Evolutionary conservation across 2,113 vertebrate genomes (phyloP), one percentile per base, ranked within the genome.

Genomic region (Sciurus niger): DNA sequence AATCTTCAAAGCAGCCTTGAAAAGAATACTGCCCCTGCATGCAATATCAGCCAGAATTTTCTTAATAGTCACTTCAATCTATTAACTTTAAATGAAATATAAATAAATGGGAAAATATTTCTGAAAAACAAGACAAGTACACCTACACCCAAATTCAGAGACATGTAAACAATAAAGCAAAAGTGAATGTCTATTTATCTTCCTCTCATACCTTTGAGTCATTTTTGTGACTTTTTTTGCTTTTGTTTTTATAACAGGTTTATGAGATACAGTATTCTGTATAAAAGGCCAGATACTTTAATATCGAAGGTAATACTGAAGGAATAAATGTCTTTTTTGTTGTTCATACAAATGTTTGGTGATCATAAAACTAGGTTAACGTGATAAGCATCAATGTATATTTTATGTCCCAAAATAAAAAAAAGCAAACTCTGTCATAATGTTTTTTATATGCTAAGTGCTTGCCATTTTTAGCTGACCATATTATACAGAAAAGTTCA

Each of bases 81-180:
- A 53, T 11, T 6, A 3, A 30, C 46, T 80, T 80, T 78, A 84
- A 77, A 91, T 78, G 43, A 93, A 89, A 89, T 74, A 60, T 16
- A 77, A 93, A 60, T 78, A 24, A 91, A 2, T 53, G 13, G 16
- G 32, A 83, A 94, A 94, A 51, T 3, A 55, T 28, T 55, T 46
- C 70, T 88, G 10, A 76, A 84, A 93, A 73, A 40, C 6, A 70
- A 80, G 30, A 37, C 20, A 96, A 77, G 17, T 13, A 74, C 14
- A 2, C 4, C 78, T 24, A 63, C n/a, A 40, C 53, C 20, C 67
- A 84, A 96, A 72, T 1, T 55, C 24, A 22, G 14, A 91, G 30
- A 93, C 60, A 88, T 3, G 6, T 37, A 74, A 92, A 77, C 25
- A 78, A 43, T 60, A 86, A 96, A 68, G 60, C 16, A 89, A 94